phyloP scores from a whole-genome alignment of 1,140 invertebrate species.

The Thalassaphorura encarpata region DNA sequence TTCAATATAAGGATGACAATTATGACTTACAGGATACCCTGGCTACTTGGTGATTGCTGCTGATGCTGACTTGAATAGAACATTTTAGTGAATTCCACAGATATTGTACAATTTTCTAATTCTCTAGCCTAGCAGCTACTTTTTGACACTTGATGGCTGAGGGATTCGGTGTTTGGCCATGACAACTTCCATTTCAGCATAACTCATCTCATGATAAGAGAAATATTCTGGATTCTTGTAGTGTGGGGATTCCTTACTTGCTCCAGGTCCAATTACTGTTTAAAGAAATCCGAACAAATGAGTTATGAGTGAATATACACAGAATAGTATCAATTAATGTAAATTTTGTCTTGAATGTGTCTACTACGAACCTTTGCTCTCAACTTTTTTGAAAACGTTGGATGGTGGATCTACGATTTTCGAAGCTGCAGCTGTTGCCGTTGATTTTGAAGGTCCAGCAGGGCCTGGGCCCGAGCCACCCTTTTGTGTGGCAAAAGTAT shows the following conservation, averaged over 20 bases:
- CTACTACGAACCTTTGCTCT: slow-evolving; percentile 2
- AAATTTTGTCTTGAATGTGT: neutral
- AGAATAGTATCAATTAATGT: neutral
- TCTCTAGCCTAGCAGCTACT: neutral
- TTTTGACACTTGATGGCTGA: slow-evolving; percentile 19
- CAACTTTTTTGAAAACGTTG: slow-evolving; percentile 17
- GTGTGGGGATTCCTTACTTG: slow-evolving; percentile 53
- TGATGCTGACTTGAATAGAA: too few species aligned
- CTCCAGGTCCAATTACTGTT: slow-evolving; percentile 58
- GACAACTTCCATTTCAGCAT: slow-evolving; percentile 61
- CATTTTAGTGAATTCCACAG: too few species aligned
- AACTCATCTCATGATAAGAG: slow-evolving; percentile 63
- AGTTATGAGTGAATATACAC: neutral
- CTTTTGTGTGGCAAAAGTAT: neutral
- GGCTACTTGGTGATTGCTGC: too few species aligned
- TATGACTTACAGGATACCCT: too few species aligned
- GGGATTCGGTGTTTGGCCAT: slow-evolving; percentile 24
- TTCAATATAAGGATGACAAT: too few species aligned
- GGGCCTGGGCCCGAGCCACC: too few species aligned
- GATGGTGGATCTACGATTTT: slow-evolving; percentile 18
- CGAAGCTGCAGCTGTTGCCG: neutral
- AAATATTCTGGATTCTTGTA: slow-evolving; percentile 86
- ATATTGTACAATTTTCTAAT: too few species aligned
- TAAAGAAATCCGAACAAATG: slow-evolving; percentile 20
- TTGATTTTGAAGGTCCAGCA: neutral